A percentile compares a stretch with the other conserved stretches of the same genome.
Evolutionary conservation across 2,888 invertebrate species (phyloP).

Genomic region (Perdita meconis): DNA sequence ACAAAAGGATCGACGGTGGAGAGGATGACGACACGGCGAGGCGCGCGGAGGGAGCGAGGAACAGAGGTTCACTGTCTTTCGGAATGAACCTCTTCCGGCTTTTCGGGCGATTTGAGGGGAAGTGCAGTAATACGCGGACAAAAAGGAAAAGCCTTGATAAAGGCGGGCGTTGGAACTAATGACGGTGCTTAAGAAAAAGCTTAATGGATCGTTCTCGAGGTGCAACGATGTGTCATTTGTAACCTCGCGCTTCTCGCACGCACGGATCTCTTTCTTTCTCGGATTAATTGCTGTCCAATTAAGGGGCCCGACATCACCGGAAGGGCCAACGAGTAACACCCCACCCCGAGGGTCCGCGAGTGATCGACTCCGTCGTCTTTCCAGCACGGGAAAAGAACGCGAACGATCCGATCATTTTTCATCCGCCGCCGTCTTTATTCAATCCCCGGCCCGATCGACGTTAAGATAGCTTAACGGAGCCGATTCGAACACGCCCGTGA

Average conservation of each 20-base stretch:
- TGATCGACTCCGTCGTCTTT: constrained; percentile 56
- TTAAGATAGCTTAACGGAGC: constrained; percentile 5
- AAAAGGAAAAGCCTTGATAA: constrained; percentile 59
- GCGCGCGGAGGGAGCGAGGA: not conserved
- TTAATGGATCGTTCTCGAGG: constrained; percentile 72
- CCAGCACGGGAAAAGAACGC: constrained; percentile 17
- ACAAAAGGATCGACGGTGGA: constrained; percentile 19
- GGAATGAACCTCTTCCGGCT: constrained; percentile 58
- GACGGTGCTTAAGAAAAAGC: constrained; percentile 70
- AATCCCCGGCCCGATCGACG: constrained; percentile 22
- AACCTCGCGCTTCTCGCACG: constrained; percentile 68
- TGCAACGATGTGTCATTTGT: constrained; percentile 76
- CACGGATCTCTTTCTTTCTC: constrained; percentile 38
- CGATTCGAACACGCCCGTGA: constrained; percentile 2
- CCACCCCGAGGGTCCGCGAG: constrained; percentile 30
- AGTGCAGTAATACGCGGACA: constrained; percentile 65
- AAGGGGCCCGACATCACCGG: constrained; percentile 72
- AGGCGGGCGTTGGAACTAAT: constrained; percentile 69
- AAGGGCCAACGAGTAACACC: constrained; percentile 51
- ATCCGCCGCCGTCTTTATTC: not conserved
- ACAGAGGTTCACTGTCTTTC: constrained; percentile 56
- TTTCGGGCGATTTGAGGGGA: constrained; percentile 62
- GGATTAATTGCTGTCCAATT: constrained; percentile 80
- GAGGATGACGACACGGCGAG: not conserved
- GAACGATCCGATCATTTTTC: constrained; percentile 27